phyloP scores from a whole-genome alignment of 2,888 invertebrate genomes.

The Petrolisthes cinctipes region DNA sequence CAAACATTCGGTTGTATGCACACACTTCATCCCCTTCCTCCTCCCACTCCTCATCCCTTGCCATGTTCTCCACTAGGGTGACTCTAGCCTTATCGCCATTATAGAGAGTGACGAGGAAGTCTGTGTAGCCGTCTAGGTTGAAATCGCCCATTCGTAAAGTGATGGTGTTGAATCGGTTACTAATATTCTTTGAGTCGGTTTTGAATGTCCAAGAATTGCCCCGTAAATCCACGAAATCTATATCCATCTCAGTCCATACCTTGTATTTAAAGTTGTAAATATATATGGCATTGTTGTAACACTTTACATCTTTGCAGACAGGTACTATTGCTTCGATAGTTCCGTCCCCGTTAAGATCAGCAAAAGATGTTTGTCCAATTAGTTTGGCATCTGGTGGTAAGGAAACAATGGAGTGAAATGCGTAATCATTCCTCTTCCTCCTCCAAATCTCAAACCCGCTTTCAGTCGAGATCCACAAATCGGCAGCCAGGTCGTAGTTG shows the following conservation, averaged over 20 bases:
- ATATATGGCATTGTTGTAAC: slow-evolving; percentile 75
- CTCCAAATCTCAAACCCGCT: slow-evolving; percentile 83
- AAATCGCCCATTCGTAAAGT: slow-evolving; percentile 90
- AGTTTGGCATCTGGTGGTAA: slow-evolving; percentile 3
- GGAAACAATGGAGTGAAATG: background rate
- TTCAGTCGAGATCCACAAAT: slow-evolving; percentile 83
- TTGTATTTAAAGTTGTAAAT: slow-evolving; percentile 67
- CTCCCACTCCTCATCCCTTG: slow-evolving; percentile 23
- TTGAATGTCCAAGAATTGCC: slow-evolving; percentile 82
- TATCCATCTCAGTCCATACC: slow-evolving; percentile 74
- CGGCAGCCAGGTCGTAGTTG: slow-evolving; percentile 86
- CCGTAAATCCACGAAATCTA: slow-evolving; percentile 78
- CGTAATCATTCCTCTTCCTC: slow-evolving; percentile 72
- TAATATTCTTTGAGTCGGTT: slow-evolving; percentile 67
- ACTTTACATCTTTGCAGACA: slow-evolving; percentile 79
- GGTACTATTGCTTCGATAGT: slow-evolving; percentile 86
- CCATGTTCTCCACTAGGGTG: slow-evolving; percentile 11
- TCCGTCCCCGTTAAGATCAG: slow-evolving; percentile 88
- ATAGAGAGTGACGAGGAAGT: slow-evolving; percentile 82
- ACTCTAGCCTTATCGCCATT: slow-evolving; percentile 51
- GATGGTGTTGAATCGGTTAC: slow-evolving; percentile 79
- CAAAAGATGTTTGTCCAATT: slow-evolving; percentile 86
- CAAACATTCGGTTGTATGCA: slow-evolving; percentile 80
- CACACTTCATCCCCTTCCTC: slow-evolving; percentile 54
- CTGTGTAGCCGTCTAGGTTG: slow-evolving; percentile 96